These are phyloP conservation scores for Onychostruthus taczanowskii DNA, from an alignment of 2,113 vertebrate species.

Conservation along the genomic window DNA sequence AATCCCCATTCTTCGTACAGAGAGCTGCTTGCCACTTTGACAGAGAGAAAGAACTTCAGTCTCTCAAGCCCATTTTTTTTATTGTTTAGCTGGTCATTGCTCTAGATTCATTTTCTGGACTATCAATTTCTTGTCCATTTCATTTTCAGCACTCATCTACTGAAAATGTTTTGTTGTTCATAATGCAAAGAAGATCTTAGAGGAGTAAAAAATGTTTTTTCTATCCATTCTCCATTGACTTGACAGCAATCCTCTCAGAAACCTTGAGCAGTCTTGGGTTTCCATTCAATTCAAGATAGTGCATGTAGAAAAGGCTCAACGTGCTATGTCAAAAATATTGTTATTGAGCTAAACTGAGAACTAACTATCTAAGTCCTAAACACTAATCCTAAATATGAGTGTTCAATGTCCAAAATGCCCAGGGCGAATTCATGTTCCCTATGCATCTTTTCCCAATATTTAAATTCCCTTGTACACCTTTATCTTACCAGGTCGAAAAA, in stretches of 20 bases:
- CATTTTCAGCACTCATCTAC: neutral
- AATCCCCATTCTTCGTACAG: neutral
- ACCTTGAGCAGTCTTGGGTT: neutral
- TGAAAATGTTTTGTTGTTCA: neutral
- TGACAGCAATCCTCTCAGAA: neutral
- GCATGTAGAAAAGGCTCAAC: neutral
- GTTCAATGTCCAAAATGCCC: neutral
- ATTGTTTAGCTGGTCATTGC: neutral
- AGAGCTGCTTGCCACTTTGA: neutral
- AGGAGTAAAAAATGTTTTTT: neutral
- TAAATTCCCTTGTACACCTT: neutral
- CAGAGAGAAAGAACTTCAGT: neutral
- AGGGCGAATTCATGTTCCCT: neutral
- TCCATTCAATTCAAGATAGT: neutral
- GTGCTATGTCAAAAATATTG: neutral
- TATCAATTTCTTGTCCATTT: neutral
- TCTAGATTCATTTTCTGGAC: neutral
- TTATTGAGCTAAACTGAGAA: neutral
- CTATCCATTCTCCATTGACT: neutral
- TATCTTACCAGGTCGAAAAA: neutral
- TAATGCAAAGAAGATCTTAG: constrained; percentile 1
- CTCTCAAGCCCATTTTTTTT: neutral
- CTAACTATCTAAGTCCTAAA: neutral
- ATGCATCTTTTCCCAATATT: neutral
- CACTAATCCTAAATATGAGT: neutral